Evolutionary conservation across 2,888 invertebrate genomes (phyloP).

Genomic region (Dicycla oo): DNA sequence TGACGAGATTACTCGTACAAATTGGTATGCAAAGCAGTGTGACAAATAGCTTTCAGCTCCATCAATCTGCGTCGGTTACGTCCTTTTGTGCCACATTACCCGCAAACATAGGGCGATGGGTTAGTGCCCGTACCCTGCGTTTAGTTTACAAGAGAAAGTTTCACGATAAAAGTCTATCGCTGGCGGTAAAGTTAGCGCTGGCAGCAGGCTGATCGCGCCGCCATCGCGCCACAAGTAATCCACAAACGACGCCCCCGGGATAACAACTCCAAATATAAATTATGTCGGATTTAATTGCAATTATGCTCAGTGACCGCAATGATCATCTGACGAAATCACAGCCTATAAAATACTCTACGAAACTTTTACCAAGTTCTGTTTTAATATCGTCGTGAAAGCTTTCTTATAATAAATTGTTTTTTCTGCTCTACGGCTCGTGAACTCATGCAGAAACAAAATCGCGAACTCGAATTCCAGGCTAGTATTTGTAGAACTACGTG

Average conservation of each 20-base stretch:
- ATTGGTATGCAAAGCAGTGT: not conserved
- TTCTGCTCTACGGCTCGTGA: conserved; percentile 49
- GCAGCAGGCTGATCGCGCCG: conserved; percentile 56
- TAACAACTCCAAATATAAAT: conserved; percentile 72
- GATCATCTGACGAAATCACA: conserved; percentile 68
- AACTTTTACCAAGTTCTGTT: conserved; percentile 64
- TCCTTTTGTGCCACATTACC: conserved; percentile 22
- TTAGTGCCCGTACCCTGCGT: conserved; percentile 27
- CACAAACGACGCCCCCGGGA: conserved; percentile 65
- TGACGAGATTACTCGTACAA: too few relatives aligned
- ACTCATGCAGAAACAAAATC: conserved; percentile 58
- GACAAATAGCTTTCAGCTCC: not conserved
- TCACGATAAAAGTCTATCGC: conserved; percentile 64
- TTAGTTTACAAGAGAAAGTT: conserved; percentile 61
- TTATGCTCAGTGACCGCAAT: conserved; percentile 73
- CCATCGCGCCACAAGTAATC: conserved; percentile 64
- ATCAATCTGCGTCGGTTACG: not conserved
- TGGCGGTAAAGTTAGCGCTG: conserved; percentile 60
- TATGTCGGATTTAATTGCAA: conserved; percentile 74
- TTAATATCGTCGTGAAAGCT: conserved; percentile 53
- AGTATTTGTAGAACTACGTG: conserved; percentile 28
- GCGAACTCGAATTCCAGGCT: conserved; percentile 27
- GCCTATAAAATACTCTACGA: conserved; percentile 47
- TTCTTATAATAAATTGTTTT: conserved; percentile 69
- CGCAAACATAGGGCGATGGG: conserved; percentile 27